These are phyloP conservation scores for Onychostruthus taczanowskii DNA, from an alignment of 2,113 vertebrate species.

Conservation along the genomic window DNA sequence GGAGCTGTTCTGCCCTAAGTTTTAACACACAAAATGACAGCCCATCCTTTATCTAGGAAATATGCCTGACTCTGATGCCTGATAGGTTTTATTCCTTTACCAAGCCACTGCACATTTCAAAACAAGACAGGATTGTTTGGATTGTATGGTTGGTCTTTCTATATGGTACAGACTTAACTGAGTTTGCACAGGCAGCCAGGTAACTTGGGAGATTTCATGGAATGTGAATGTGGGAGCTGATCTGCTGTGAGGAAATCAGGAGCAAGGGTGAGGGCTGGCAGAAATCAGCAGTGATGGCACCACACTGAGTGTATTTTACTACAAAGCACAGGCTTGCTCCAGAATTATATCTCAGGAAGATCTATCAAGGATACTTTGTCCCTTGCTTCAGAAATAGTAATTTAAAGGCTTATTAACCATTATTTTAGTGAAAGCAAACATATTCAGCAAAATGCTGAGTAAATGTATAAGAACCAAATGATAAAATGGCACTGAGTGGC, in stretches of 20 bases:
- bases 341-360: neutral
- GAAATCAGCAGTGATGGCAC: neutral
- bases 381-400: neutral
- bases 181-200: neutral
- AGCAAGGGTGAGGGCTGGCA: neutral
- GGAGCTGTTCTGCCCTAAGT: neutral
- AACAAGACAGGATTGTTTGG: neutral
- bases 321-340: neutral
- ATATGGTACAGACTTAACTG: accelerated
- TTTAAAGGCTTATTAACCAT: neutral
- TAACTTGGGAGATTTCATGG: neutral
- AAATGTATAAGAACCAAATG: neutral
- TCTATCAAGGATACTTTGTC: neutral
- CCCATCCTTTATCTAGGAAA: neutral
- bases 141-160: neutral
- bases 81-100: neutral
- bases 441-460: neutral
- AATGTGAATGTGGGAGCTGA: neutral
- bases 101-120: neutral
- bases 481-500: neutral
- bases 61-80: neutral
- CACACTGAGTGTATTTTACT: neutral
- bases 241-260: accelerated
- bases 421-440: neutral
- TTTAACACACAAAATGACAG: neutral